Evolutionary conservation across 2,888 invertebrate genomes (phyloP).

Genomic region (Colostygia pectinataria): DNA sequence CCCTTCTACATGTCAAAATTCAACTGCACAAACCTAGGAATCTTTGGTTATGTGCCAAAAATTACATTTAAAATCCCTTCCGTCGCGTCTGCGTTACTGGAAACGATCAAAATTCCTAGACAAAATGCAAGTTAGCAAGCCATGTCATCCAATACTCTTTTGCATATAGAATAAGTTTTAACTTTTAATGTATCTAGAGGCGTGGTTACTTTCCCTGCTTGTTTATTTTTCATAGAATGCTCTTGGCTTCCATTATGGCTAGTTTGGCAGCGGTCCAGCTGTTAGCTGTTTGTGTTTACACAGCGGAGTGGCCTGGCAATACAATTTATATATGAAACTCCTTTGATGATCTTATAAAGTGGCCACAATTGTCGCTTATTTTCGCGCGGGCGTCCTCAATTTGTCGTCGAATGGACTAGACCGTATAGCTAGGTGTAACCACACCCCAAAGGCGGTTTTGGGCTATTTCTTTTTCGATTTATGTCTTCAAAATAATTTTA

Average conservation of each 20-base stretch:
- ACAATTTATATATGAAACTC: constrained; percentile 28
- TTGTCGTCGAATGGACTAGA: constrained; percentile 7
- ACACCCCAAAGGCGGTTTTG: too few species aligned
- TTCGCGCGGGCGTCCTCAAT: constrained; percentile 24
- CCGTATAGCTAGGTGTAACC: not conserved
- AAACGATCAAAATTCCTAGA: constrained; percentile 8
- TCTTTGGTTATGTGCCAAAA: constrained; percentile 29
- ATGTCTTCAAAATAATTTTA: too few species aligned
- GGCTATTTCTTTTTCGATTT: too few species aligned
- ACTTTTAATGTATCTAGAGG: constrained; percentile 19
- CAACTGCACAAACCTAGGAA: constrained; percentile 21
- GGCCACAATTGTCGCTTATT: constrained; percentile 27
- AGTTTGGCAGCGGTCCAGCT: constrained; percentile 48
- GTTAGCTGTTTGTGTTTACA: constrained; percentile 48
- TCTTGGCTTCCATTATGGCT: constrained; percentile 41
- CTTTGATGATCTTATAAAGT: constrained; percentile 33
- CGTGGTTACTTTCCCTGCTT: constrained; percentile 24
- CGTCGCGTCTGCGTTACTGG: not conserved
- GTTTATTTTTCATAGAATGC: constrained; percentile 31
- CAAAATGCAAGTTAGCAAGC: constrained; percentile 14
- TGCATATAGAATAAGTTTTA: constrained; percentile 18
- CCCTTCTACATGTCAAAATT: constrained; percentile 24
- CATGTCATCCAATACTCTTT: constrained; percentile 18
- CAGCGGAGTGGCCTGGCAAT: constrained; percentile 40
- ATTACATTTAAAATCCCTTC: constrained; percentile 18